Evolutionary conservation across 2,113 vertebrate genomes (phyloP), one percentile per base, ranked within the genome.

Genomic region (Podarcis muralis): DNA sequence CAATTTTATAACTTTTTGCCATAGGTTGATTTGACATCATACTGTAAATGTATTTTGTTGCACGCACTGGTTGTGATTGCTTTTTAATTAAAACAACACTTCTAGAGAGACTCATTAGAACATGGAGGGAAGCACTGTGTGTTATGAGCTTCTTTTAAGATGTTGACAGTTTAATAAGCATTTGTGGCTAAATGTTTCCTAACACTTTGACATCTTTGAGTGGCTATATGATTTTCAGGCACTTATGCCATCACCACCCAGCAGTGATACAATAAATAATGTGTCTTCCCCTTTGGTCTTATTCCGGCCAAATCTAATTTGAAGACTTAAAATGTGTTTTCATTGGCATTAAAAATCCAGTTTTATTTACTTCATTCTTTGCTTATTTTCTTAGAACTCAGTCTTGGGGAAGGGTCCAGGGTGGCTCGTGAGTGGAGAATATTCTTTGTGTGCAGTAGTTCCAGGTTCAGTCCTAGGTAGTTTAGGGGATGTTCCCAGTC

Each of bases 11-110:
- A 91, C 43, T 87, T 68, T 53, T 65, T 93, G 68, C 80, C 71
- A 92, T 59, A 89, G 18, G 88, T 90, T 90, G 88, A 87, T 18
- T 4, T 40, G 13, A 4, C 18, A 89, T 2, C 37, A 32, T 88
- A n/a, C n/a, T n/a, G n/a, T n/a, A 91, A 94, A 93, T 0, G 88
- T 91, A 77, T 91, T 92, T 74, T 84, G 8, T 87, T 91, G 90
- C 81, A 93, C 88, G 89, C 22, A 86, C 72, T 87, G 76, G 12
- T 3, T 84, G 91, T 94, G 81, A 90, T 43, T 76, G 2, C 5
- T 89, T 96, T 94, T 93, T 83, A 93, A 94, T 94, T 93, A 92
- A 93, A 95, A 84, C 1, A 0, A 88, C 43, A 87, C 32, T 74
- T 92, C 85, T 59, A 22, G 43, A 90, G 22, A 5, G 91, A 83